Evolutionary conservation across 2,113 vertebrate genomes (phyloP).

Genomic region (Limanda limanda): DNA sequence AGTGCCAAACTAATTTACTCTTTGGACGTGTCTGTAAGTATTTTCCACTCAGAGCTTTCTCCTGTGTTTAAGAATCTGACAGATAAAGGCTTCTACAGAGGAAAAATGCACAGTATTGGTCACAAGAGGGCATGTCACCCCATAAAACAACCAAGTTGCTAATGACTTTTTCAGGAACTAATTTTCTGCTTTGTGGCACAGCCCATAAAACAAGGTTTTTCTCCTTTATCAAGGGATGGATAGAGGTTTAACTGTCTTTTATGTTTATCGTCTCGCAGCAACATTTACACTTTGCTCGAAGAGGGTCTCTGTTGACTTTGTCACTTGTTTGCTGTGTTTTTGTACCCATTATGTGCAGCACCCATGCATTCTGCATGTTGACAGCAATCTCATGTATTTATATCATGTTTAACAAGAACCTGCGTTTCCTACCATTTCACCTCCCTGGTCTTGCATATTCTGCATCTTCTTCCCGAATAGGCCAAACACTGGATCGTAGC

Average conservation of each 20-base stretch:
- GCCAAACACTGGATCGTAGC: conserved; percentile 31
- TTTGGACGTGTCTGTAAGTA: conserved; percentile 41
- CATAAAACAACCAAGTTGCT: conserved; percentile 81
- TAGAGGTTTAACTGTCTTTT: conserved; percentile 86
- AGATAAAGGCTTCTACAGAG: conserved; percentile 54
- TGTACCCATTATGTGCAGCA: conserved; percentile 33
- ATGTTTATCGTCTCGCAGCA: conserved; percentile 77
- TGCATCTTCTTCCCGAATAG: conserved; percentile 33
- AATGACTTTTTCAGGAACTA: conserved; percentile 85
- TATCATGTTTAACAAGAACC: conserved; percentile 33
- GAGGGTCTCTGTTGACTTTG: conserved; percentile 51
- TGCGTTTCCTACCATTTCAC: neutral
- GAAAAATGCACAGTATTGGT: conserved; percentile 65
- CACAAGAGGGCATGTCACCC: conserved; percentile 75
- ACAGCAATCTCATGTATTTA: conserved; percentile 19
- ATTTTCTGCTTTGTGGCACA: conserved; percentile 79
- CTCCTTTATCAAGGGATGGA: conserved; percentile 74
- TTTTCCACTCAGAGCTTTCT: conserved; percentile 42
- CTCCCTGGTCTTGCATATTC: conserved; percentile 3
- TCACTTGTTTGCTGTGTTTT: conserved; percentile 39
- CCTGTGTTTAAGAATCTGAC: conserved; percentile 64
- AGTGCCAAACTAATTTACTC: conserved; percentile 31
- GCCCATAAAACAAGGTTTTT: conserved; percentile 81
- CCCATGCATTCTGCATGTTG: conserved; percentile 41
- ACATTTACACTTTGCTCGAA: conserved; percentile 69